Evolutionary conservation across 2,113 vertebrate genomes (phyloP), one percentile per base, ranked within the genome.

Genomic region (Amblyopsis rosae): DNA sequence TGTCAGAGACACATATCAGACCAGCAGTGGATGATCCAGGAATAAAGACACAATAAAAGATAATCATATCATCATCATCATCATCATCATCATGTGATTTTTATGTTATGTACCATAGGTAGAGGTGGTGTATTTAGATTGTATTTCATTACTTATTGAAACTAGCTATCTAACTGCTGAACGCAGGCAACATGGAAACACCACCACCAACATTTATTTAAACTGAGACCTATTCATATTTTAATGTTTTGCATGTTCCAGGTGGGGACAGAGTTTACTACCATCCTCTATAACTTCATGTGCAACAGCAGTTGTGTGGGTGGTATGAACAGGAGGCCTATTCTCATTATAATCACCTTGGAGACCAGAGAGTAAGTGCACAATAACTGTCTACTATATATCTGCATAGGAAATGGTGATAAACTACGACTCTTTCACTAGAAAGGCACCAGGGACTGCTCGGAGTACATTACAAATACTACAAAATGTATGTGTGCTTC

Each of bases 281-380:
- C 96, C 58, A 96, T 99, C 85, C 93, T 99, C 2, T 99, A 99
- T 87, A 99, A 99, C 92, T 99, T 99, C 85, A 98, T 99, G 98
- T 99, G 98, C 87, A 99, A 99, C 92, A 99, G 97, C 93, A 99
- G 97, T 90, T 99, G 98, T 16, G 97, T 98, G 10, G 98, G 98
- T n/a, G 97, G 98, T 17, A 99, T 99, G 98, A 99, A 99, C 88
- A 93, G 98, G 65, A 89, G 98, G 67, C 98, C 98, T 53, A 99
- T 98, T 85, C 95, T 99, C 81, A 96, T 99, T 84, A 99, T 99
- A 88, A 97, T 98, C 90, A 98, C 97, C 2, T 87, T 98, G 88
- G 98, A 99, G 91, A 95, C 93, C 0, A 92, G 96, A 83, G 98
- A 99, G 98, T 99, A 87, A 96, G 97, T 86, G 45, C 11, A 53